phyloP scores from a whole-genome alignment of 2,888 invertebrate species.

The Caradrina kadenii region DNA sequence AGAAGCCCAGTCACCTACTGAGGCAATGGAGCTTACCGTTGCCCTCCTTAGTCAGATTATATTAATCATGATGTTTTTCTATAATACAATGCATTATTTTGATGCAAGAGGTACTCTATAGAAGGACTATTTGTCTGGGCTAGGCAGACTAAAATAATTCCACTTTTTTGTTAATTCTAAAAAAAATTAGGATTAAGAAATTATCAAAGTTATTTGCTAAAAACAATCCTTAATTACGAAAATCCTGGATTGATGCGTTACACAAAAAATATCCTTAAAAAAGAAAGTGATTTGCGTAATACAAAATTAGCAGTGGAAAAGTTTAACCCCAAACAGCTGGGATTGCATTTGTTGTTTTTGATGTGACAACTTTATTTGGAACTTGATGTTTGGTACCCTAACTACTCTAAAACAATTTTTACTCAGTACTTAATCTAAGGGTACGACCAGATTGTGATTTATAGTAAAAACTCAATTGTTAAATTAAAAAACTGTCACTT shows the following conservation, averaged over 20 bases:
- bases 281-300: not conserved
- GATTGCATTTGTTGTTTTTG: not conserved
- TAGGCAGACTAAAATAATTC: too few relatives aligned
- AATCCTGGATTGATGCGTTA: not conserved
- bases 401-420: not conserved
- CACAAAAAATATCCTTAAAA: not conserved
- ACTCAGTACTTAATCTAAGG: conserved; percentile 2
- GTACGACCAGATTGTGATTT: not conserved
- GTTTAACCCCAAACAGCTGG: not conserved
- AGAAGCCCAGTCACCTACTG: conserved; percentile 21
- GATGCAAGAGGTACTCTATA: fast-evolving
- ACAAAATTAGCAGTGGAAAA: not conserved
- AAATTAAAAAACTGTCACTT: not conserved
- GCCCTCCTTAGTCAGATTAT: too few relatives aligned
- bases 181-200: not conserved
- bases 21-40: not conserved
- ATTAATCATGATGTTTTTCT: not conserved
- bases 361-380: not conserved
- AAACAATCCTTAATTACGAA: not conserved
- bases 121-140: fast-evolving
- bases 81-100: not conserved
- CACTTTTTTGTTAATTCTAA: too few relatives aligned
- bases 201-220: not conserved
- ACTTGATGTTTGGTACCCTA: too few relatives aligned
- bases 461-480: not conserved